These are phyloP conservation scores for Drosophila truncata DNA, from an alignment of 1,140 invertebrate species.

Conservation along the genomic window DNA sequence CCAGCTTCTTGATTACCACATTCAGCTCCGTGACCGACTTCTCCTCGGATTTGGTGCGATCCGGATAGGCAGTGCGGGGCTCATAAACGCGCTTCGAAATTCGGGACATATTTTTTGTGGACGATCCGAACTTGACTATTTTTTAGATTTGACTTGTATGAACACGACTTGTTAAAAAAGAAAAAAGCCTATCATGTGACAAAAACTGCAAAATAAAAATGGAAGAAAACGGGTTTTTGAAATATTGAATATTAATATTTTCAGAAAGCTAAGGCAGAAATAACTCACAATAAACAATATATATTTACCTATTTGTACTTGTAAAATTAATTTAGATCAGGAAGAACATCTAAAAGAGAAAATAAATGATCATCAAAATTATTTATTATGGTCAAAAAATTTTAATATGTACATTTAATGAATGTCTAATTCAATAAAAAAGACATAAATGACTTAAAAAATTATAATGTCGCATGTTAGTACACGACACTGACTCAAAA, in stretches of 20 bases:
- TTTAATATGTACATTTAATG: no score
- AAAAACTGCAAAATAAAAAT: not conserved
- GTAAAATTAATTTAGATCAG: no score
- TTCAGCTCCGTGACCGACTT: conserved; percentile 59
- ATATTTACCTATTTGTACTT: no score
- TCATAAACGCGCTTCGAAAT: conserved; percentile 66
- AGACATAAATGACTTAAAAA: no score
- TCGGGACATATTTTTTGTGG: conserved; percentile 53
- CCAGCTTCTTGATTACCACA: conserved; percentile 54
- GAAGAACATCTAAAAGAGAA: no score
- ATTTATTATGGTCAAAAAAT: no score
- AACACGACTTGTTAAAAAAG: not conserved
- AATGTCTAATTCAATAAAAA: no score
- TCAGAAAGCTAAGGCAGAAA: no score
- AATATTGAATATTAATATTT: not conserved
- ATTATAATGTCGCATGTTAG: no score
- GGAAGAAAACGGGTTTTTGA: not conserved
- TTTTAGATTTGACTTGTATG: not conserved
- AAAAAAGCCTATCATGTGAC: not conserved
- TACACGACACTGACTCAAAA: no score
- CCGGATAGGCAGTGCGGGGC: conserved; percentile 55
- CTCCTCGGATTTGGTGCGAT: conserved; percentile 63
- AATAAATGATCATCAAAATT: no score
- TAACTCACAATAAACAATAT: no score
- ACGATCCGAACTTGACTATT: not conserved